A percentile compares a stretch with the other conserved stretches of the same genome.
phyloP scores from a whole-genome alignment of 2,797 vertebrate genomes.

The Menidia menidia region DNA sequence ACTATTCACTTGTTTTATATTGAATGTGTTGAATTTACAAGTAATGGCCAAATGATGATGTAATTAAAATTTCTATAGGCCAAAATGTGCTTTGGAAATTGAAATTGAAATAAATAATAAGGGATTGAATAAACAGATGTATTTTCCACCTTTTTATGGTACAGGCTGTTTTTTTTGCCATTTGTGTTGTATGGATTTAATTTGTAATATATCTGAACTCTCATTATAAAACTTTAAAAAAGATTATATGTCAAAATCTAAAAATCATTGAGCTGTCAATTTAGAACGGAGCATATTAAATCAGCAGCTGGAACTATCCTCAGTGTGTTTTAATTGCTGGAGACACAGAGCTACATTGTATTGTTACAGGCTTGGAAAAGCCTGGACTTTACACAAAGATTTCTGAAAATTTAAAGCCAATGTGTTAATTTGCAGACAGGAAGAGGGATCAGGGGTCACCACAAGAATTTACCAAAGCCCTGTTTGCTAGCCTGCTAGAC shows the following conservation, averaged over 20 bases:
- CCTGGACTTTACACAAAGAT: no score
- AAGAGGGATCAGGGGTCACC: slow-evolving; percentile 58
- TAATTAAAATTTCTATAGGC: slow-evolving; percentile 31
- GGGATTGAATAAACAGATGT: slow-evolving; percentile 15
- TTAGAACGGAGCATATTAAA: not conserved
- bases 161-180: slow-evolving; percentile 5
- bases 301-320: not conserved
- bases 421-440: slow-evolving; percentile 72
- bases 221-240: not conserved
- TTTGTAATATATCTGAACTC: not conserved
- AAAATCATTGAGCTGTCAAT: not conserved
- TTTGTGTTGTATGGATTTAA: slow-evolving; percentile 18
- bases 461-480: slow-evolving; percentile 75
- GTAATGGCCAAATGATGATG: slow-evolving; percentile 12
- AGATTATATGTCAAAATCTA: not conserved
- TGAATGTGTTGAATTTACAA: slow-evolving; percentile 17
- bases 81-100: slow-evolving; percentile 12
- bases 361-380: no score
- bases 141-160: slow-evolving; percentile 29
- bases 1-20: slow-evolving; percentile 44
- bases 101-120: slow-evolving; percentile 37
- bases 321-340: not conserved
- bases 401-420: slow-evolving; percentile 69
- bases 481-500: slow-evolving; percentile 40
- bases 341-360: not conserved